Base-by-base conservation (phyloP, 2,888 invertebrate species). In the Onchidella celtica region DNA sequence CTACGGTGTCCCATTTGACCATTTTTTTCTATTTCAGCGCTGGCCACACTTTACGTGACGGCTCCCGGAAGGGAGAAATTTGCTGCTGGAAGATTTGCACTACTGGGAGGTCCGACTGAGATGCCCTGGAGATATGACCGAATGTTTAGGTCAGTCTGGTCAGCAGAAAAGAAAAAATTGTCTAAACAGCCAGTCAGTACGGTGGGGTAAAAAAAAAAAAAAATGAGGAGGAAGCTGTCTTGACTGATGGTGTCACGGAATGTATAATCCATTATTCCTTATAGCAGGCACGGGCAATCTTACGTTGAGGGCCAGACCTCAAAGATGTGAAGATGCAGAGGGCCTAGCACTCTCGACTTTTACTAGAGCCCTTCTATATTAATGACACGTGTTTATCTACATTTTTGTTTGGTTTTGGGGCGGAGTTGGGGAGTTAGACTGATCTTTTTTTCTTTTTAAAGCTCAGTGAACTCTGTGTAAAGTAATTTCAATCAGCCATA, bases 121-220 rank as follows among this genome's bases (percentile, higher is more conserved):
- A 86, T 86, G 85, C 83, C 83, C 4, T 86, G 86, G 86, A 83
- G 84, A 3, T 85, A 82, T 75, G 84, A 86, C 27, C 77, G 86
- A 1, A 27, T 79, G 29, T 84, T 83, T 73, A 79, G 57, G 72
- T 70, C 14, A 11, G 29, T 40, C 3, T 6, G 17, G 9, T 9
- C 47, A 11, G 17, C 47, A 47, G 47, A 17, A 6, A 47, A 11
- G 17, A 11, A 47, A 11, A 47, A 47, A 47, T 47, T 11, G 47
- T 11, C 47, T 47, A 11, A 47, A 17, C 9, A 11, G 47, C 47
- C 17, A 47, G 47, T n/a, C n/a, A n/a, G n/a, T n/a, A n/a, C n/a
- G n/a, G n/a, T n/a, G n/a, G n/a, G 47, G 47, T 17, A 11, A 47
- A 17, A 6, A 6, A 6, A 11, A 17, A 47, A 17, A 6, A 17